Evolutionary conservation across 2,888 invertebrate species (phyloP).

Genomic region (Shargacucullia verbasci): DNA sequence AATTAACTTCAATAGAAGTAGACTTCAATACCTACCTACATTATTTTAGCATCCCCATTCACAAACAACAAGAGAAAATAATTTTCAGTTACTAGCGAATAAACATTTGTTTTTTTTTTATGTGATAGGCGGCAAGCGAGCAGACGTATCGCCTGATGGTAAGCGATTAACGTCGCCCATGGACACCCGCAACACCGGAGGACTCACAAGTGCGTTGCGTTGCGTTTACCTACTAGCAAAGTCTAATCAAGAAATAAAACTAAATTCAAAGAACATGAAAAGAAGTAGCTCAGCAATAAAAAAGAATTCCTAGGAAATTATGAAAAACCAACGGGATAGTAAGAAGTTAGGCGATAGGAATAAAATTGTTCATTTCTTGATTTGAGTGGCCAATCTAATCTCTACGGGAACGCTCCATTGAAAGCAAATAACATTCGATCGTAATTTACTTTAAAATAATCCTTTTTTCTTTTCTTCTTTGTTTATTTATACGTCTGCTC

Average conservation of each 20-base stretch:
- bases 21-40: too few species aligned
- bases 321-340: slow-evolving; percentile 48
- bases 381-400: slow-evolving; percentile 60
- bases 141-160: too few species aligned
- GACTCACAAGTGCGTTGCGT: too few species aligned
- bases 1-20: too few species aligned
- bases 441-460: slow-evolving; percentile 48
- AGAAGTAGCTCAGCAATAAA: slow-evolving; percentile 10
- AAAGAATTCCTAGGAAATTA: slow-evolving; percentile 57
- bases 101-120: too few species aligned
- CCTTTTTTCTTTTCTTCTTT: slow-evolving; percentile 15
- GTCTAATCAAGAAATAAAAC: not conserved
- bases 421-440: slow-evolving; percentile 50
- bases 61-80: too few species aligned
- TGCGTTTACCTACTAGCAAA: too few species aligned
- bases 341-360: slow-evolving; percentile 41
- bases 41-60: too few species aligned
- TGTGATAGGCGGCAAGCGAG: too few species aligned
- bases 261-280: not conserved
- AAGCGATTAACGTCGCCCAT: too few species aligned
- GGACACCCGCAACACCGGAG: too few species aligned
- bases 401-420: slow-evolving; percentile 44
- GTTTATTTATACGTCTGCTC: slow-evolving; percentile 19
- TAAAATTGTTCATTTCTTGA: slow-evolving; percentile 57
- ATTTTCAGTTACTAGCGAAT: too few species aligned